Conservation (phyloP, 2,797 vertebrate species). For the Tamandua tetradactyla region DNA sequence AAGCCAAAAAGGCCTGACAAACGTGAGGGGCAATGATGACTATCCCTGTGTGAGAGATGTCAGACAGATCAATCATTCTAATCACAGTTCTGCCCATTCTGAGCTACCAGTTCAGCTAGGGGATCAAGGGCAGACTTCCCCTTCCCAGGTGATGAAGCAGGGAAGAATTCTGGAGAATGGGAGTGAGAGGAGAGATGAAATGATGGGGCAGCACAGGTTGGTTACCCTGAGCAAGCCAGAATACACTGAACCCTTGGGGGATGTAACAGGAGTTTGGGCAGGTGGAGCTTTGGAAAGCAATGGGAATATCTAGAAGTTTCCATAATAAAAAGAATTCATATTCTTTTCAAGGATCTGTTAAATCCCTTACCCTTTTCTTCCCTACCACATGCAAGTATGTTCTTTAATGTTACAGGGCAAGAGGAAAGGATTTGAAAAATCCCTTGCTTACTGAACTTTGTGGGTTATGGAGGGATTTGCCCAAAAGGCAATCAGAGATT, state of each 20-base stretch:
- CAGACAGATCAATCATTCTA: slow-evolving; percentile 37
- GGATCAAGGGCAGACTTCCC: background rate
- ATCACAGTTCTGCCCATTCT: background rate
- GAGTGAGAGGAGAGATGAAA: background rate
- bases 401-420: background rate
- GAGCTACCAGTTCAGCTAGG: background rate
- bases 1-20: slow-evolving; percentile 36
- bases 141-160: background rate
- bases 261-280: fast-evolving
- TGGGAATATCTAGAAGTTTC: background rate
- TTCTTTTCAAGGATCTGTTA: background rate
- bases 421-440: background rate
- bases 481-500: background rate
- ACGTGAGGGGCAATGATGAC: background rate
- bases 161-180: background rate
- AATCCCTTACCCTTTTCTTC: background rate
- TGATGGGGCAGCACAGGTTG: fast-evolving
- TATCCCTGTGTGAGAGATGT: background rate
- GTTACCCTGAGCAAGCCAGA: background rate
- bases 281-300: background rate
- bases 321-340: background rate
- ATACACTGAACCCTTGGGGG: background rate
- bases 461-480: background rate
- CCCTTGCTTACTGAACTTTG: background rate
- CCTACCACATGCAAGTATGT: background rate